These are phyloP conservation scores for Magallana angulata DNA, from an alignment of 1,140 invertebrate species.

Conservation along the genomic window DNA sequence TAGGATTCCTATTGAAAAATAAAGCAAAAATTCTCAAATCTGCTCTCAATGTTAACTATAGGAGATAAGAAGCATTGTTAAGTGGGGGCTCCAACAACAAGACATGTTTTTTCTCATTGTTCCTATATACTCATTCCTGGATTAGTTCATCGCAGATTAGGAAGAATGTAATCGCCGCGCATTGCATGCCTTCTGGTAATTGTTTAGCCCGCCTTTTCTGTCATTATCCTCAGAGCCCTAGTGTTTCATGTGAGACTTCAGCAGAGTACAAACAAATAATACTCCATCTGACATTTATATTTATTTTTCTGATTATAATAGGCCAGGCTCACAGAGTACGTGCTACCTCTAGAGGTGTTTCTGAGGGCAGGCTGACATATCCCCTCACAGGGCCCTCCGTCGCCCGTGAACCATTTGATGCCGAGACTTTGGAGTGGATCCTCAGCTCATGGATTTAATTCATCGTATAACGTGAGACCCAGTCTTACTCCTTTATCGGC, in stretches of 20 bases:
- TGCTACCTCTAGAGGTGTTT: neutral
- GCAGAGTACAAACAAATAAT: neutral
- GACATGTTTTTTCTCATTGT: neutral
- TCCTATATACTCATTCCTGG: neutral
- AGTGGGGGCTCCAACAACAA: neutral
- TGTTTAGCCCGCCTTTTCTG: constrained; percentile 31
- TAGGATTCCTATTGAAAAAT: neutral
- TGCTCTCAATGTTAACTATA: neutral
- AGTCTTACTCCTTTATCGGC: too few species aligned
- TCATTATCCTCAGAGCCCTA: neutral
- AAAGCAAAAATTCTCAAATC: neutral
- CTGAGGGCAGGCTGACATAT: neutral
- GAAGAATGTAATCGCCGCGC: neutral
- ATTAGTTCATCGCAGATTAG: constrained; percentile 6
- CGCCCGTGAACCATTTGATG: neutral
- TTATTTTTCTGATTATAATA: constrained; percentile 8
- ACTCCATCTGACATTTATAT: constrained; percentile 23
- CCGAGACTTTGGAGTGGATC: too few species aligned
- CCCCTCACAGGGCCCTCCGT: neutral
- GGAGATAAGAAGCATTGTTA: neutral
- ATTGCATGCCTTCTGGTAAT: neutral
- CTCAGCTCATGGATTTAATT: too few species aligned
- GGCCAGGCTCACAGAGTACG: neutral
- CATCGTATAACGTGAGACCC: too few species aligned
- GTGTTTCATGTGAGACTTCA: neutral